Evolutionary conservation across 2,113 vertebrate species (phyloP).

Genomic region (Delphinapterus leucas): DNA sequence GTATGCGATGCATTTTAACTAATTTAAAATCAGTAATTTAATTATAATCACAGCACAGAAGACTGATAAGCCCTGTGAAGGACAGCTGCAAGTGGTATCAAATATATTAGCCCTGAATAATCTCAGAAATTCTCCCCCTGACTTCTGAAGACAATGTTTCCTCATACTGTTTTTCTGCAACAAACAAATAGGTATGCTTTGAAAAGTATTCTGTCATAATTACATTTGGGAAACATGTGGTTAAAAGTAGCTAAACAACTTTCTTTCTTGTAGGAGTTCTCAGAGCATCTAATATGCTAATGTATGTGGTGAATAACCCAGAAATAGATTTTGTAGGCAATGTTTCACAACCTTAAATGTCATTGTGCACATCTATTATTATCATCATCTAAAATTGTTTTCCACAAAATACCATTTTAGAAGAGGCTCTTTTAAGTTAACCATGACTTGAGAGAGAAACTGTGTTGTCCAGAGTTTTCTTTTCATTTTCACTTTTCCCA

Average conservation of each 20-base stretch:
- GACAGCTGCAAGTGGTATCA: neutral
- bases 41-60: conserved; percentile 20
- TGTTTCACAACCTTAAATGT: conserved; percentile 2
- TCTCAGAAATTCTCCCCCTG: neutral
- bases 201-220: neutral
- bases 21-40: conserved; percentile 33
- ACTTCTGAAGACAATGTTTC: neutral
- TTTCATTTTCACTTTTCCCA: neutral
- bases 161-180: neutral
- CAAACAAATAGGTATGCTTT: neutral
- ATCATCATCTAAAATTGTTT: neutral
- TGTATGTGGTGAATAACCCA: neutral
- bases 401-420: neutral
- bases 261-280: neutral
- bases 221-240: neutral
- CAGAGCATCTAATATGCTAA: neutral
- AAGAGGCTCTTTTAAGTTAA: neutral
- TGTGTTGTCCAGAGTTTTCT: neutral
- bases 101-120: neutral
- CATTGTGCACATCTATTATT: neutral
- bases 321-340: neutral
- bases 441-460: neutral
- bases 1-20: conserved; percentile 15
- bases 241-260: neutral
- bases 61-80: neutral